Base-by-base conservation (phyloP, 2,888 invertebrate species). In the Itoplectis maculator region DNA sequence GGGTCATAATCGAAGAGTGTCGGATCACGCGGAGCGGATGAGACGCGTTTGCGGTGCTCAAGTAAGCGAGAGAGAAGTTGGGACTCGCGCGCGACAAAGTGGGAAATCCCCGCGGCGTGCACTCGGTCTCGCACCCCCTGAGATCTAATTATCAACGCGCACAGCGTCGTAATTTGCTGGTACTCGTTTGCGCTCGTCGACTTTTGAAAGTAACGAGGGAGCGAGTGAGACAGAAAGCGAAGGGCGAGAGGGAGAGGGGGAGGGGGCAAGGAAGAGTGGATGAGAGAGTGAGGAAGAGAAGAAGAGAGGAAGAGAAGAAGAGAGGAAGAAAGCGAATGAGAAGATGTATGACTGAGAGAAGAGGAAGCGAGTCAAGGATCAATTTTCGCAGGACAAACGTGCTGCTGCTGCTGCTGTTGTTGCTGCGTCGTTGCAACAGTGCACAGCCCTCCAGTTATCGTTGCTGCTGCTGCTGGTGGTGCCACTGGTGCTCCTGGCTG, bases 291-390 rank as follows among this genome's bases (percentile, higher is more conserved):
- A 63, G 51, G 5, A 63, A 63, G 1, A 0, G 20, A 15, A 45
- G 15, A 13, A 54, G 37, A n/a, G 13, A 18, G 56, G 6, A 59
- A n/a, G 5, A 29, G 29, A 3, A 29, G 29, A 29, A 20, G 47
- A 45, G 20, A 47, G 37, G n/a, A n/a, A 59, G 37, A 84, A 88
- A 87, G 84, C 88, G 85, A 90, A 88, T 88, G 5, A 29, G 29
- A 3, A 29, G 29, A 29, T 29, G 29, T 5, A 5, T 29, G 5
- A 29, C 5, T 5, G 29, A 20, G 47, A 45, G 20, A 47, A 37
- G n/a, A 59, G 37, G 84, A 88, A 87, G 84, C 88, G 85, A 90
- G 88, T 88, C 89, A 89, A 90, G 90, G 89, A 90, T 91, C 84
- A 87, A 82, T 80, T 75, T 75, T 74, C 49, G 66, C 82, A 74